These are phyloP conservation scores for Periophthalmus modestus DNA, from an alignment of 2,113 vertebrate species.

Conservation along the genomic window DNA sequence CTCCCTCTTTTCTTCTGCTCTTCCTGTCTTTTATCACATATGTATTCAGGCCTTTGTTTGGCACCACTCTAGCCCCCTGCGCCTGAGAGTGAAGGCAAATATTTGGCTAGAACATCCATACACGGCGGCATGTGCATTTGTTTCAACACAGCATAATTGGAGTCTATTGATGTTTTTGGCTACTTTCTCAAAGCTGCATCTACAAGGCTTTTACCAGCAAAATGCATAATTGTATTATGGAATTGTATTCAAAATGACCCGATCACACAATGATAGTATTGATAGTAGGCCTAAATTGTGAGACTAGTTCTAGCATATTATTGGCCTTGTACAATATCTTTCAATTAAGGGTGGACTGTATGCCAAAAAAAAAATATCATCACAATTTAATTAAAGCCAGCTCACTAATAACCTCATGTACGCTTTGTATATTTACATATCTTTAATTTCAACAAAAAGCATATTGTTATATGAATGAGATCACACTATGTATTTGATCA, in stretches of 20 bases:
- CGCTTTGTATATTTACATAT: too few species aligned
- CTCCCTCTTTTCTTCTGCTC: slow-evolving; percentile 69
- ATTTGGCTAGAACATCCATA: slow-evolving; percentile 68
- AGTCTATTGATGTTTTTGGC: slow-evolving; percentile 16
- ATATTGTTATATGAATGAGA: too few species aligned
- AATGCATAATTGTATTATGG: neutral
- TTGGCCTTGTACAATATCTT: too few species aligned
- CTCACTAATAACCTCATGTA: too few species aligned
- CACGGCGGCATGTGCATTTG: slow-evolving; percentile 27
- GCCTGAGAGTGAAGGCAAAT: slow-evolving; percentile 73
- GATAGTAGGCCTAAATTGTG: neutral
- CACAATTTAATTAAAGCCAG: too few species aligned
- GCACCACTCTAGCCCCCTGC: slow-evolving; percentile 45
- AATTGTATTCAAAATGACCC: neutral
- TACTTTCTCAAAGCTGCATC: slow-evolving; percentile 30
- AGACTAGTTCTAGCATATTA: neutral
- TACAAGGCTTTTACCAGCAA: slow-evolving; percentile 6
- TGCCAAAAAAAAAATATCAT: too few species aligned
- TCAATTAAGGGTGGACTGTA: too few species aligned
- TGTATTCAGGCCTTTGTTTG: slow-evolving; percentile 69
- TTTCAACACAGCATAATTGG: slow-evolving; percentile 51
- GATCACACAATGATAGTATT: neutral
- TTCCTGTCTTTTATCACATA: slow-evolving; percentile 80
- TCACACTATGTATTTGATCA: too few species aligned
- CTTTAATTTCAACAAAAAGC: too few species aligned